Evolutionary conservation across 2,888 invertebrate genomes (phyloP).

Genomic region (Lepidocyrtinus sp.): DNA sequence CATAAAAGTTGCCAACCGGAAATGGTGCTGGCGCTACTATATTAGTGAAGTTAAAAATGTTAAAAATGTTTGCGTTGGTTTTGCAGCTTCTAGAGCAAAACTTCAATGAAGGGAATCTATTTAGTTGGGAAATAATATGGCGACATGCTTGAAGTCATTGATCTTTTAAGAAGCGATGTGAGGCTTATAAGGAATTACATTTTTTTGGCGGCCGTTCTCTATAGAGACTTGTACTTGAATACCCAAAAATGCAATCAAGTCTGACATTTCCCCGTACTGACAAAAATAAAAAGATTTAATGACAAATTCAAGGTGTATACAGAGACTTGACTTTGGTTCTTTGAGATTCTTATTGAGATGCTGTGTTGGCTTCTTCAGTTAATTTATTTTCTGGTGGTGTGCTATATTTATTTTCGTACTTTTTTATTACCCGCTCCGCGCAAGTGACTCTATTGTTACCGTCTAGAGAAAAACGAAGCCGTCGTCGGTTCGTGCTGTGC

Average conservation of each 20-base stretch:
- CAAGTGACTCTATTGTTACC: slow-evolving; percentile 7
- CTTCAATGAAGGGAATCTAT: no score
- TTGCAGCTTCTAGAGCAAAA: no score
- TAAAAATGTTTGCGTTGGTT: no score
- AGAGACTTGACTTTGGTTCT: not conserved
- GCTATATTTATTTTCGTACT: slow-evolving; percentile 10
- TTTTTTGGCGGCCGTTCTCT: no score
- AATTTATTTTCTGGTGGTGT: not conserved
- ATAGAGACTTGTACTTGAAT: not conserved
- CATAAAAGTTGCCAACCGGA: no score
- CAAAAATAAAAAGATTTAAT: not conserved
- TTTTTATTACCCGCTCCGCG: slow-evolving; percentile 4
- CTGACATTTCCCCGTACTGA: not conserved
- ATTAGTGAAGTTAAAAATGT: no score
- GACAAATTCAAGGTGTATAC: not conserved
- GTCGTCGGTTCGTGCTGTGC: slow-evolving; percentile 7
- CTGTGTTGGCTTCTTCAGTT: not conserved
- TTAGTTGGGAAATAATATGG: no score
- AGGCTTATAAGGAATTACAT: not conserved
- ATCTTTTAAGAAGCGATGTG: not conserved
- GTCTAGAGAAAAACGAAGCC: not conserved
- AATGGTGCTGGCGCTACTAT: no score
- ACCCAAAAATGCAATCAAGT: slow-evolving; percentile 5
- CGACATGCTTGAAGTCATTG: no score
- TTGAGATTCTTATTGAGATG: not conserved